Evolutionary conservation across 2,888 invertebrate species (phyloP).

Genomic region (Acheta domesticus): DNA sequence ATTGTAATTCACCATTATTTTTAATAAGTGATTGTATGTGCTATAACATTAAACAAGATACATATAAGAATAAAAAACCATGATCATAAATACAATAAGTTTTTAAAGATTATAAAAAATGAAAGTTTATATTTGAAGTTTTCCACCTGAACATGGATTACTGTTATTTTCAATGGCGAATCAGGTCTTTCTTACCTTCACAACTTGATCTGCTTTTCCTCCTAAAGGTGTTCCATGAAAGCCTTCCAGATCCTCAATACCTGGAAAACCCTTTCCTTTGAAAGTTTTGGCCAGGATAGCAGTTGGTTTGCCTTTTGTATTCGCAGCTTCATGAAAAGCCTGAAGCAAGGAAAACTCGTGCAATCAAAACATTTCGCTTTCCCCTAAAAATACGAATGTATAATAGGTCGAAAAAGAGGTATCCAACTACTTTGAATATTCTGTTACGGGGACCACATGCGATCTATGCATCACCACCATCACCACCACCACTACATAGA

Average conservation of each 20-base stretch:
- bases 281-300: slow-evolving; percentile 93
- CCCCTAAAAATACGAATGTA: too few species aligned
- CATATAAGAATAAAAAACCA: slow-evolving; percentile 37
- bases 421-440: too few species aligned
- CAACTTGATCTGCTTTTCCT: slow-evolving; percentile 67
- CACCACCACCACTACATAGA: too few species aligned
- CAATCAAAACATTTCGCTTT: background rate
- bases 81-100: background rate
- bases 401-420: too few species aligned
- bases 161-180: too few species aligned
- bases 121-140: slow-evolving; percentile 18
- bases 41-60: slow-evolving; percentile 45
- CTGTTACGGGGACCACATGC: too few species aligned
- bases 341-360: slow-evolving; percentile 36
- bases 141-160: slow-evolving; percentile 22
- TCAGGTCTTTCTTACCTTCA: slow-evolving; percentile 51
- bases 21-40: slow-evolving; percentile 65
- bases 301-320: slow-evolving; percentile 77
- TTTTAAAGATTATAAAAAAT: background rate
- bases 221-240: slow-evolving; percentile 99
- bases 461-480: too few species aligned
- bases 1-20: slow-evolving; percentile 61
- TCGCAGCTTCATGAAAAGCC: slow-evolving; percentile 77
- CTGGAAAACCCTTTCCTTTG: slow-evolving; percentile 87
- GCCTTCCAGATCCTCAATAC: slow-evolving; percentile 88